Conservation (phyloP, 1,140 invertebrate genomes). For the Bombus impatiens region DNA sequence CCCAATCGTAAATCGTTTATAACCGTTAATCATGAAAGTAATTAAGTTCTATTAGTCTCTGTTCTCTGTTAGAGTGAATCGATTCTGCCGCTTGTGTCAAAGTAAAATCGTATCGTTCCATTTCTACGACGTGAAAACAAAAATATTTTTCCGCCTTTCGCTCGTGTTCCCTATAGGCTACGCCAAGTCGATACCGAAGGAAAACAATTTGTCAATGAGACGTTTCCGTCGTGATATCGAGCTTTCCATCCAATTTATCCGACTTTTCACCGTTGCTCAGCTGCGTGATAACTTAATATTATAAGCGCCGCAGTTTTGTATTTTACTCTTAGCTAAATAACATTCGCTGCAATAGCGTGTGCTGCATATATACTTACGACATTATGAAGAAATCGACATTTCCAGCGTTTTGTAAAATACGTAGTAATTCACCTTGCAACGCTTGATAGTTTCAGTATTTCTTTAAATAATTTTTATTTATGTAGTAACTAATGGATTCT, state of each 20-base stretch:
- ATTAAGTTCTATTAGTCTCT: not conserved
- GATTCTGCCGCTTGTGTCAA: not conserved
- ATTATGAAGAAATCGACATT: not conserved
- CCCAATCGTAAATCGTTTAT: not conserved
- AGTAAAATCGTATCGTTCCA: slow-evolving; percentile 2
- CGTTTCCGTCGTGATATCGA: slow-evolving; percentile 40
- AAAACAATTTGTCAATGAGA: slow-evolving; percentile 49
- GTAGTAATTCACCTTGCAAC: no score
- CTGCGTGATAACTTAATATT: slow-evolving; percentile 31
- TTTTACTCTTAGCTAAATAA: slow-evolving; percentile 1
- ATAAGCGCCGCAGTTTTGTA: not conserved
- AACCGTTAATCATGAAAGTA: not conserved
- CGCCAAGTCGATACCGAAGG: slow-evolving; percentile 30
- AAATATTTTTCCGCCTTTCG: slow-evolving; percentile 13
- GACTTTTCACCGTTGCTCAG: not conserved
- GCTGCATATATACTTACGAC: not conserved
- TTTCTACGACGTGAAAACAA: not conserved
- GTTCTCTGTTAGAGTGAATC: not conserved
- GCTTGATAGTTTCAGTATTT: no score
- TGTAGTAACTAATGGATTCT: no score
- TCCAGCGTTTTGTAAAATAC: not conserved
- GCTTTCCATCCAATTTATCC: slow-evolving; percentile 27
- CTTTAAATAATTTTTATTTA: no score
- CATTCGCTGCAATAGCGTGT: not conserved
- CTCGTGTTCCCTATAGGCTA: slow-evolving; percentile 9